Evolutionary conservation across 2,888 invertebrate species (phyloP), one percentile per base, ranked within the genome.

Genomic region (Dryocosmus kuriphilus): DNA sequence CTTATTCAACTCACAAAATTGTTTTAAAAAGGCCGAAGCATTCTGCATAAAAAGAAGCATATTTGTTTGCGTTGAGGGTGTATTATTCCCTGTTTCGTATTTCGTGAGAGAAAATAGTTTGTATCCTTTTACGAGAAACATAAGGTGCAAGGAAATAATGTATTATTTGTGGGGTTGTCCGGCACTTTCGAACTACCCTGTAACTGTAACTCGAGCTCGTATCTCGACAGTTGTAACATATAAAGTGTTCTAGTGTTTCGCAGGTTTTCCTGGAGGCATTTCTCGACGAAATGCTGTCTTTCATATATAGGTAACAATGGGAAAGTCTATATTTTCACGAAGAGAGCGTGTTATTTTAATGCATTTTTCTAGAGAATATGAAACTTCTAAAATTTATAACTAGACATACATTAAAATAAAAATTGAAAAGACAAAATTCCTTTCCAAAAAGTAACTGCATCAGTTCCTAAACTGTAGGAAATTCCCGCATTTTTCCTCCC

Each of bases 161-260:
- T n/a, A 71, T n/a, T 51, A 46, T 71, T 46, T 27, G 27, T 30
- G 51, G 30, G 51, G 46, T 46, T 71, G 71, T 71, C 51, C 46
- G 51, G 46, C 71, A 71, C 71, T 51, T 71, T n/a, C 30, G 46
- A 71, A 71, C 71, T 30, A 71, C 71, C 51, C 71, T 71, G 30
- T 71, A 51, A 71, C 51, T 30, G 71, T 71, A 71, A 51, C 71
- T 46, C 8, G 46, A 71, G 51, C 46, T 71, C 51, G 51, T 71
- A 71, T 30, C 51, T 71, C 71, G 1, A 27, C 46, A 41, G 24
- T 24, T 16, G 67, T 67, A 67, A 67, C 67, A n/a, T n/a, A n/a
- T n/a, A n/a, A n/a, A 67, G 51, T 30, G 30, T 71, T 71, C 51
- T 71, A 71, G 71, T 32, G 30, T 71, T 71, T 71, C 51, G 46